phyloP scores from a whole-genome alignment of 2,113 vertebrate genomes.

The Daboia siamensis region DNA sequence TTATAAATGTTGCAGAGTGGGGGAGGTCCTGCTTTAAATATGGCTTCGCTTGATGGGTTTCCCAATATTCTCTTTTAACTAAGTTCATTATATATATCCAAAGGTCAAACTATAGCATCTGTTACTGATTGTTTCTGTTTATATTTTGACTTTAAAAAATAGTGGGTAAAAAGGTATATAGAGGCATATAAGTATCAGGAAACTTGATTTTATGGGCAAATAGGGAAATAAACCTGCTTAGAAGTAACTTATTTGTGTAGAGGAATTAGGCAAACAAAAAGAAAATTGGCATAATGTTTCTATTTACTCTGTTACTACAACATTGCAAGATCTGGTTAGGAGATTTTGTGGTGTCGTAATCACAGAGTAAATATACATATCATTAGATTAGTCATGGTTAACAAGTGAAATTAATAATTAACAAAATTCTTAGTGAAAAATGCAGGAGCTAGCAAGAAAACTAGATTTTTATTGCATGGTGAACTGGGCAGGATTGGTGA shows the following conservation, averaged over 20 bases:
- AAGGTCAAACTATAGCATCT: not conserved
- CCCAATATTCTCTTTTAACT: not conserved
- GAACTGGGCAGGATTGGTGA: not conserved
- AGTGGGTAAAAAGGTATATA: not conserved
- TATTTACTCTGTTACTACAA: not conserved
- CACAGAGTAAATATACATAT: not conserved
- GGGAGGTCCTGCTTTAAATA: not conserved
- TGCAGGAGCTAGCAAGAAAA: not conserved
- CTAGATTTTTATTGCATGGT: not conserved
- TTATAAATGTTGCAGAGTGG: not conserved
- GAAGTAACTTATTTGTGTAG: not conserved
- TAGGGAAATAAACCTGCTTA: not conserved
- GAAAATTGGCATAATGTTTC: not conserved
- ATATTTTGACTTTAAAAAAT: not conserved
- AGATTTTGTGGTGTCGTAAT: not conserved
- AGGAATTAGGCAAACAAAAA: not conserved
- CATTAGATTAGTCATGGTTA: not conserved
- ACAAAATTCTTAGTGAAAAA: not conserved
- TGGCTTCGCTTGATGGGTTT: not conserved
- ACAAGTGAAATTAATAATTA: slow-evolving; percentile 2
- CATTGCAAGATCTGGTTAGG: not conserved
- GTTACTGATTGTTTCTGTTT: not conserved
- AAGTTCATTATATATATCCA: not conserved
- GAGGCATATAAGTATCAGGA: not conserved
- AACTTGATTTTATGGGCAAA: not conserved